Base-by-base conservation (phyloP, 1,140 invertebrate genomes). In the Phymorhynchus buccinoides region DNA sequence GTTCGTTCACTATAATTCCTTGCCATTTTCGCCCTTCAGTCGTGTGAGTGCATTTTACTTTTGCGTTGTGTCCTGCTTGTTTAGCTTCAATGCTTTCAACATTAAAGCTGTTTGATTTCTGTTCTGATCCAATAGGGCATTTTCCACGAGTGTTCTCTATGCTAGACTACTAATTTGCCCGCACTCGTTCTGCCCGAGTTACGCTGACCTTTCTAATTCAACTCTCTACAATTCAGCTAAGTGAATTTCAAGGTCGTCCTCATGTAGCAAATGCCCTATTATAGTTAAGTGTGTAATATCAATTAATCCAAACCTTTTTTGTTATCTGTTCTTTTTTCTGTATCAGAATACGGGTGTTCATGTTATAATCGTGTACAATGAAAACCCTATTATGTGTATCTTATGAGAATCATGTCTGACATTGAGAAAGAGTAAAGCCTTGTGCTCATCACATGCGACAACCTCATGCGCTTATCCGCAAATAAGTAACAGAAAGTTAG, bases 321-420 rank as follows among this genome's bases (percentile, higher is more conserved):
- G 56, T 27, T 6, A 27, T 4, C 4, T 4, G 56, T 62, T 14
- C n/a, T 6, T 27, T 22, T 6, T 62, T 62, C n/a, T 62, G n/a
- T 62, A 62, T 62, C 56, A 14, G 56, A 62, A 62, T 62, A 62
- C 56, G 56, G 56, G 56, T 62, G 56, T 62, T 62, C 56, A 62
- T 48, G 44, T 18, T 18, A 48, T 48, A 6, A 48, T 48, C 44
- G 6, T 48, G 44, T 62, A 14, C 22, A 62, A 62, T 62, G 22
- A 62, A 62, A 62, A 62, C 56, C 56, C 56, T 4, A 62, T 4
- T 62, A 62, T 22, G 0, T 14, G 22, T 27, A 27, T 62, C 4
- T 62, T 22, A 22, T 62, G 12, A 62, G n/a, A 6, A 62, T 62
- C 56, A 62, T 27, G 22, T 62, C 56, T 22, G 56, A 27, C n/a